A percentile compares a stretch with the other conserved stretches of the same genome.
Evolutionary conservation across 2,888 invertebrate genomes (phyloP).

Genomic region (Dichetophora obliterata): DNA sequence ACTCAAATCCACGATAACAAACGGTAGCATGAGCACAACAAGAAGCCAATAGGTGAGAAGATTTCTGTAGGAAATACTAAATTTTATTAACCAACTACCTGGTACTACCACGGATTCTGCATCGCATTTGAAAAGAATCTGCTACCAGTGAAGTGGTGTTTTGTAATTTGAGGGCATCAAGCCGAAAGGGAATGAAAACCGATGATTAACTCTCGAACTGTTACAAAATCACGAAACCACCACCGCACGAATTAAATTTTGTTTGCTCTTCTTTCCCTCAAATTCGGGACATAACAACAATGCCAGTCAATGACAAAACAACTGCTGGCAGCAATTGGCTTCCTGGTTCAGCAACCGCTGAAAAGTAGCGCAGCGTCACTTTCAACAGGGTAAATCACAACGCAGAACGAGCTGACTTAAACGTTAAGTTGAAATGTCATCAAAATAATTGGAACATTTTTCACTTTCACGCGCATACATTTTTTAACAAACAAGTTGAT

Average conservation of each 20-base stretch:
- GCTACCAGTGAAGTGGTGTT: too few species aligned
- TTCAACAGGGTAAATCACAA: background rate
- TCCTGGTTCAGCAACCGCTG: slow-evolving; percentile 23
- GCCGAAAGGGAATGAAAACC: slow-evolving; percentile 41
- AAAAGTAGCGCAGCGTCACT: background rate
- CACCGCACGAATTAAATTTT: slow-evolving; percentile 51
- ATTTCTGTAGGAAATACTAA: too few species aligned
- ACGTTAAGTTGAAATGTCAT: slow-evolving; percentile 49
- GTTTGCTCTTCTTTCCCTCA: slow-evolving; percentile 23
- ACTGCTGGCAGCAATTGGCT: slow-evolving; percentile 2
- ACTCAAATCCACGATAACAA: background rate
- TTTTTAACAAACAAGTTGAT: background rate
- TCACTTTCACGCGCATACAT: slow-evolving; percentile 67
- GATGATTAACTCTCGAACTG: slow-evolving; percentile 67
- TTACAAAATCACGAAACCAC: slow-evolving; percentile 65
- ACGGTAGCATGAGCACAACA: too few species aligned
- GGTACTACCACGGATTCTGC: too few species aligned
- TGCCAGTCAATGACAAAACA: slow-evolving; percentile 7
- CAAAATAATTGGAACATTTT: slow-evolving; percentile 67
- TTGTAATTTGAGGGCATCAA: background rate
- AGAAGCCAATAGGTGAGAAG: too few species aligned
- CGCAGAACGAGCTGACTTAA: slow-evolving; percentile 14
- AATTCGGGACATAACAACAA: slow-evolving; percentile 9
- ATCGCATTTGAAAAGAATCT: background rate
- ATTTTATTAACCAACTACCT: too few species aligned